A percentile compares a stretch with the other conserved stretches of the same genome.
Conservation (phyloP, 2,797 vertebrate species). For the Bufotes viridis region DNA sequence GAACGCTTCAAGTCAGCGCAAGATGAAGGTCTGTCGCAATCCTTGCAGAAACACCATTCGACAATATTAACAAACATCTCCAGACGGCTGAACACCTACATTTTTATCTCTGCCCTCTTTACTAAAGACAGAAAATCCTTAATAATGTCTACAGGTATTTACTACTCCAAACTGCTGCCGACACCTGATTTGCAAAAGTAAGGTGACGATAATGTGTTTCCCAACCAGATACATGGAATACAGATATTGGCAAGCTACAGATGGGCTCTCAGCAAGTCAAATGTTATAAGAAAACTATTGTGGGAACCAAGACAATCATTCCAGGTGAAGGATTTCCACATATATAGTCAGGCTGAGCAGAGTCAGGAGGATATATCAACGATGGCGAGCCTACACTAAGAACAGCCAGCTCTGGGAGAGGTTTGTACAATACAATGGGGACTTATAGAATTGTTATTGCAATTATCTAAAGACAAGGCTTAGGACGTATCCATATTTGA, state of each 20-base stretch:
- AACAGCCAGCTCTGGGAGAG: too few species aligned
- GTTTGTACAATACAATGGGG: too few species aligned
- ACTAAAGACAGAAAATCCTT: slow-evolving; percentile 33
- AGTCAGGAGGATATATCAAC: neutral
- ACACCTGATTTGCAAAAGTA: neutral
- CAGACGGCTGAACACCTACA: neutral
- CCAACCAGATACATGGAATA: too few species aligned
- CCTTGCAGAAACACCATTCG: neutral
- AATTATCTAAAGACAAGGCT: too few species aligned
- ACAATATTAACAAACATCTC: slow-evolving; percentile 24
- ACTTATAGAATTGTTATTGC: too few species aligned
- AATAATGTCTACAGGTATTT: slow-evolving; percentile 34
- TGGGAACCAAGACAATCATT: neutral
- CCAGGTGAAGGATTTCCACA: neutral
- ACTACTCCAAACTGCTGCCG: neutral
- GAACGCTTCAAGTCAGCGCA: neutral
- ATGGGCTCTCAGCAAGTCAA: neutral
- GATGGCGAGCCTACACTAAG: neutral
- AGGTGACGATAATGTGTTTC: neutral
- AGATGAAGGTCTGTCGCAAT: neutral
- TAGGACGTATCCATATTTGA: too few species aligned
- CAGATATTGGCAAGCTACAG: too few species aligned
- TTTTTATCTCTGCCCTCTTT: slow-evolving; percentile 1
- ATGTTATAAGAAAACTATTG: neutral
- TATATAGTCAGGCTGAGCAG: neutral